These are phyloP conservation scores for Armadillidium nasatum DNA, from an alignment of 1,140 invertebrate species.

Conservation along the genomic window DNA sequence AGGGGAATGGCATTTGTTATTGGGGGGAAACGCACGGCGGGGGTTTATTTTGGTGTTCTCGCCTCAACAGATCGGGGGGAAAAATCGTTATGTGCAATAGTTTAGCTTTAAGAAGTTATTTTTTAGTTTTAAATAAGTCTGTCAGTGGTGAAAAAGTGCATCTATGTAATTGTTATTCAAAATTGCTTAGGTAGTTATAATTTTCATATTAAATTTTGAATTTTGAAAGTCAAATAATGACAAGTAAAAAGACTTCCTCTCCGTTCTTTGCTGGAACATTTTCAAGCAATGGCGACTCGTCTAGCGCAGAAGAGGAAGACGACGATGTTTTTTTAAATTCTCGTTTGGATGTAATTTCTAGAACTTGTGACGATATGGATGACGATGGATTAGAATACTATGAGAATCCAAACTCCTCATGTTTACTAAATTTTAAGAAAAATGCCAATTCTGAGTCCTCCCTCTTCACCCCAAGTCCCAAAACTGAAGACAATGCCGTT, in stretches of 20 bases:
- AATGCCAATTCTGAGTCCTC: neutral
- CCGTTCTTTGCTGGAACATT: neutral
- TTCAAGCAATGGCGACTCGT: conserved; percentile 8
- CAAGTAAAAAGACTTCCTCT: neutral
- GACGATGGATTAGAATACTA: neutral
- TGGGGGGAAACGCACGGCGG: neutral
- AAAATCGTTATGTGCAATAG: neutral
- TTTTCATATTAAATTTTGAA: neutral
- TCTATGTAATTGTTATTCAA: neutral
- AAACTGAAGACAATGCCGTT: neutral
- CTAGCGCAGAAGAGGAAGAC: neutral
- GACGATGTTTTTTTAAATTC: neutral
- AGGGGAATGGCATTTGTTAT: neutral
- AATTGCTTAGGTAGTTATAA: neutral
- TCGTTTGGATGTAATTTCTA: neutral
- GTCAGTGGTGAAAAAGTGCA: neutral
- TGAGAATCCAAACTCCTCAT: neutral
- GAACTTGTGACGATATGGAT: neutral
- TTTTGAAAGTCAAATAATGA: neutral
- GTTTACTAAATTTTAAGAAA: neutral
- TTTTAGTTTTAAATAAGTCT: too few relatives aligned
- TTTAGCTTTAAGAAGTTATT: neutral
- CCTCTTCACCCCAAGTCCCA: neutral
- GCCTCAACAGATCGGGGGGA: neutral
- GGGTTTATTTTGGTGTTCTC: neutral